These are phyloP conservation scores for Epinephelus awoara DNA, from an alignment of 2,797 vertebrate genomes.

Conservation along the genomic window DNA sequence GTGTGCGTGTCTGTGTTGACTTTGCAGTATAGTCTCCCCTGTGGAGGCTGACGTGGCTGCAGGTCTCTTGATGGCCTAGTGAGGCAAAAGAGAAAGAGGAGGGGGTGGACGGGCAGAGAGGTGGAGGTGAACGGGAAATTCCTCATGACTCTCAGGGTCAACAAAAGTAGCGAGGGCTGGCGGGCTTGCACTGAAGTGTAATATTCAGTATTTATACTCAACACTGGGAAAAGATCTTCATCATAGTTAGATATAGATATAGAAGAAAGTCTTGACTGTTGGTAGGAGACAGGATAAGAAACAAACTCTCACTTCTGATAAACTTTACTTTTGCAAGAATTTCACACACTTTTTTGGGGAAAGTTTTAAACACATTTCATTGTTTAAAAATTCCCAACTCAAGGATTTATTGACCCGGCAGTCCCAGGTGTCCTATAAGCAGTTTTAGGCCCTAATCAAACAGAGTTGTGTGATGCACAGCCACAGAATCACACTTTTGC, in stretches of 20 bases:
- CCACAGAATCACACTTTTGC: too few species aligned
- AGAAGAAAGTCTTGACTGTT: background rate
- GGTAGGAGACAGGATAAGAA: slow-evolving; percentile 11
- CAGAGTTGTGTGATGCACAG: too few species aligned
- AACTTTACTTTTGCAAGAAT: too few species aligned
- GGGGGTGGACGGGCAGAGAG: slow-evolving; percentile 27
- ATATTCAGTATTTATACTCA: slow-evolving; percentile 58
- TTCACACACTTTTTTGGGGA: background rate
- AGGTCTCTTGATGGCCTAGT: slow-evolving; percentile 43
- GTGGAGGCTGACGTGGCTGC: slow-evolving; percentile 76
- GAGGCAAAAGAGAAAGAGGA: slow-evolving; percentile 50
- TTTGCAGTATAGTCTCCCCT: slow-evolving; percentile 37
- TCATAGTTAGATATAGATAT: slow-evolving; percentile 19
- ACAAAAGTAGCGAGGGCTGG: slow-evolving; percentile 54
- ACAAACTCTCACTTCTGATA: too few species aligned
- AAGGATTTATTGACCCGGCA: background rate
- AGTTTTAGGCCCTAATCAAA: background rate
- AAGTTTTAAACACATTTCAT: background rate
- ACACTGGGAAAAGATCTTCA: slow-evolving; percentile 10
- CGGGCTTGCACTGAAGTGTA: slow-evolving; percentile 58
- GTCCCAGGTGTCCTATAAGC: background rate
- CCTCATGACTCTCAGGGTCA: slow-evolving; percentile 81
- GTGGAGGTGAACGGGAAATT: slow-evolving; percentile 65
- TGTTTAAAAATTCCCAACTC: background rate
- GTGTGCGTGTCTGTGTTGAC: slow-evolving; percentile 35